A percentile compares a stretch with the other conserved stretches of the same genome.
Conservation (phyloP, 2,888 invertebrate species). For the Coleophora flavipennella region DNA sequence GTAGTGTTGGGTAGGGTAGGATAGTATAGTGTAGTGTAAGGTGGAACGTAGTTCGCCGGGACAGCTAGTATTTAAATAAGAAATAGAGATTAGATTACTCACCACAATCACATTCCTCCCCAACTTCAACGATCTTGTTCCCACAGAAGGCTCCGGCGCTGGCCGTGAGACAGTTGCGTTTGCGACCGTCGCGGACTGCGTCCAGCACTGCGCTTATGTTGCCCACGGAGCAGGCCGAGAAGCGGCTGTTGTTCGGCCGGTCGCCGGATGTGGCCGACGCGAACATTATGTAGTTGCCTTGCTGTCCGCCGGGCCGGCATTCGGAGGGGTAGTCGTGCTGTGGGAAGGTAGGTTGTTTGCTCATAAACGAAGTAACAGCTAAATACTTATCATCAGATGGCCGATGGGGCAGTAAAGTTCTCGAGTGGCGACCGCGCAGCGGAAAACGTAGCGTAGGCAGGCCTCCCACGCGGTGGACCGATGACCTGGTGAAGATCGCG, state of each 20-base stretch:
- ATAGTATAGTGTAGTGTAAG: too few species aligned
- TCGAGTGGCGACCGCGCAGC: too few species aligned
- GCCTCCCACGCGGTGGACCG: too few species aligned
- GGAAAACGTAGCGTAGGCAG: too few species aligned
- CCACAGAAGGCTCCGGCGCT: slow-evolving; percentile 97
- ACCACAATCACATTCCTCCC: slow-evolving; percentile 98
- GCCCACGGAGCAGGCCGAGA: slow-evolving; percentile 94
- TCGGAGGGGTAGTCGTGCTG: slow-evolving; percentile 96
- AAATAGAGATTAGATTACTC: background rate
- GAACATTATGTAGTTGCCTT: slow-evolving; percentile 99
- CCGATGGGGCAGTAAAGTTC: too few species aligned
- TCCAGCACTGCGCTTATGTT: slow-evolving; percentile 96
- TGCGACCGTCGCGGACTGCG: slow-evolving; percentile 91
- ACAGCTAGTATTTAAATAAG: background rate
- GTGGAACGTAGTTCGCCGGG: too few species aligned
- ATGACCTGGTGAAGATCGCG: too few species aligned
- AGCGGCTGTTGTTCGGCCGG: slow-evolving; percentile 97
- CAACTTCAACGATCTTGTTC: slow-evolving; percentile 97
- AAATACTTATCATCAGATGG: too few species aligned
- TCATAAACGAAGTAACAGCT: too few species aligned
- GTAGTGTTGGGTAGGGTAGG: too few species aligned
- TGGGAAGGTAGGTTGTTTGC: slow-evolving; percentile 21
- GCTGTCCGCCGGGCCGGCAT: slow-evolving; percentile 90
- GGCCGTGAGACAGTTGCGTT: slow-evolving; percentile 93
- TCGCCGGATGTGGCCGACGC: slow-evolving; percentile 99